These are phyloP conservation scores for Xenopus petersii DNA, from an alignment of 2,797 vertebrate species.

Conservation along the genomic window DNA sequence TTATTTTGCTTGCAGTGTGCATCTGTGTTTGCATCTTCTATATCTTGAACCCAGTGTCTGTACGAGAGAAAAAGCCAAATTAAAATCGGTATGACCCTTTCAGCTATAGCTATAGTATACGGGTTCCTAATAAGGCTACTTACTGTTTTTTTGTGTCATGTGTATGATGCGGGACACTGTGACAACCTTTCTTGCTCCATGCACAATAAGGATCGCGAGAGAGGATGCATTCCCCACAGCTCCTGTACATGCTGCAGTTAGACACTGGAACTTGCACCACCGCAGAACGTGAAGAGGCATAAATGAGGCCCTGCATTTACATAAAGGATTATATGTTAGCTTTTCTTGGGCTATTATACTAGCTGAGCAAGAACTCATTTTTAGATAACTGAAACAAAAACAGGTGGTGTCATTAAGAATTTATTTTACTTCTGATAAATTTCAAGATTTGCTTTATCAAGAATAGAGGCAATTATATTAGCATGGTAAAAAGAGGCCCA, in stretches of 20 bases:
- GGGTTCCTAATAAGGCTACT: slow-evolving; percentile 29
- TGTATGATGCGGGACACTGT: slow-evolving; percentile 15
- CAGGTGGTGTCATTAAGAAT: too few relatives aligned
- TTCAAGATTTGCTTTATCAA: too few relatives aligned
- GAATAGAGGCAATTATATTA: too few relatives aligned
- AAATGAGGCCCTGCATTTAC: slow-evolving; percentile 75
- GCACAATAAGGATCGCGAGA: slow-evolving; percentile 93
- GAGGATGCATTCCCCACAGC: slow-evolving; percentile 90
- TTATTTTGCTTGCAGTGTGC: slow-evolving; percentile 57
- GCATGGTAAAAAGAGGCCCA: too few relatives aligned
- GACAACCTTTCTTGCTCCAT: slow-evolving; percentile 78
- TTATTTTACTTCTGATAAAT: too few relatives aligned
- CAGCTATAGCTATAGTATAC: neutral
- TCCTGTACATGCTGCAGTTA: slow-evolving; percentile 89
- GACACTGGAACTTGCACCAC: slow-evolving; percentile 86
- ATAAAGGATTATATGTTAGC: neutral
- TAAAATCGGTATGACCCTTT: neutral
- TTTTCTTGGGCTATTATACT: too few relatives aligned
- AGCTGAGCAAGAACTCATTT: too few relatives aligned
- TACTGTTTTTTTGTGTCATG: slow-evolving; percentile 37
- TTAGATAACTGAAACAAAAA: too few relatives aligned
- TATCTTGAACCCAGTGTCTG: slow-evolving; percentile 83
- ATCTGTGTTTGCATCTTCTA: slow-evolving; percentile 73
- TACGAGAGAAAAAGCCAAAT: slow-evolving; percentile 38
- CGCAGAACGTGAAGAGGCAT: slow-evolving; percentile 77